Conservation (phyloP, 2,797 vertebrate genomes). For the Eulemur coronatus region DNA sequence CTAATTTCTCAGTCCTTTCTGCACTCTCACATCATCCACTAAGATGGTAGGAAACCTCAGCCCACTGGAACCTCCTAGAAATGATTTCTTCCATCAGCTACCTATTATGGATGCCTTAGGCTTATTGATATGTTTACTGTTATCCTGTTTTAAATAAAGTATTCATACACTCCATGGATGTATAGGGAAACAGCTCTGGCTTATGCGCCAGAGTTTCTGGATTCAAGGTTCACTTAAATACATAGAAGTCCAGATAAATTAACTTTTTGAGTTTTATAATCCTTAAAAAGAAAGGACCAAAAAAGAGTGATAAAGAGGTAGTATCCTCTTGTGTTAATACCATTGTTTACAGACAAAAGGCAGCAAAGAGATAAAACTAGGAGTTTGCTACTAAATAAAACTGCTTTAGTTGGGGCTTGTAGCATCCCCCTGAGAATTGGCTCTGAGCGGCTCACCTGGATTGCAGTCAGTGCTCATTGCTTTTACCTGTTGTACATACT, state of each 20-base stretch:
- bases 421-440: neutral
- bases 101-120: neutral
- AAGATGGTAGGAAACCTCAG: neutral
- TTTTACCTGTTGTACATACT: neutral
- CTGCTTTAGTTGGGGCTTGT: neutral
- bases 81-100: neutral
- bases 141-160: neutral
- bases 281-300: neutral
- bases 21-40: neutral
- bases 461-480: neutral
- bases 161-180: neutral
- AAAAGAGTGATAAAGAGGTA: neutral
- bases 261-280: neutral
- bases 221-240: neutral
- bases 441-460: neutral
- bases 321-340: neutral
- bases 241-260: neutral
- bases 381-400: neutral
- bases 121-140: neutral
- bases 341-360: neutral
- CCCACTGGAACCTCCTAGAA: neutral
- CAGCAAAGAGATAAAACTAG: neutral
- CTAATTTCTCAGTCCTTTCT: neutral
- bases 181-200: neutral
- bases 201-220: neutral